These are phyloP conservation scores for Volucella bombylans DNA, from an alignment of 2,888 invertebrate genomes.

Conservation along the genomic window DNA sequence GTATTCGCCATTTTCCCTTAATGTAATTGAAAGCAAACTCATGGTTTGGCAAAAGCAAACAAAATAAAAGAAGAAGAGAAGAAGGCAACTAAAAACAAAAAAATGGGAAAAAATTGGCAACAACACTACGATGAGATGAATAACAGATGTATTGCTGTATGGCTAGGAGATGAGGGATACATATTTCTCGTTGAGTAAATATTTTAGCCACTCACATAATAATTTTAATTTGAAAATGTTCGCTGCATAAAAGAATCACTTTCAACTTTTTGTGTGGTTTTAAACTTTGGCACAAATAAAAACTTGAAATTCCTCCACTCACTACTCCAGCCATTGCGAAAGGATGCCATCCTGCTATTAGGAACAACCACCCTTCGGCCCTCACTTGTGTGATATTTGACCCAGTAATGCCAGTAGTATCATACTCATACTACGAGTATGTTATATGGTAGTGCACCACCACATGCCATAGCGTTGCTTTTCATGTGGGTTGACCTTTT, in stretches of 20 bases:
- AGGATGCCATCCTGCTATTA: background rate
- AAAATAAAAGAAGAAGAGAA: no score
- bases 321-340: background rate
- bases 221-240: slow-evolving; percentile 54
- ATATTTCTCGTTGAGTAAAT: slow-evolving; percentile 26
- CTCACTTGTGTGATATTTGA: slow-evolving; percentile 46
- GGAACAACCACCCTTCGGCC: background rate
- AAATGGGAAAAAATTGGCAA: no score
- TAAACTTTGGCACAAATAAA: slow-evolving; percentile 64
- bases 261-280: slow-evolving; percentile 54
- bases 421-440: no score
- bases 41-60: no score
- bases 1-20: no score
- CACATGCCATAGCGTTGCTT: slow-evolving; percentile 30
- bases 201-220: slow-evolving; percentile 52
- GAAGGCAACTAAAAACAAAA: no score
- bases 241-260: slow-evolving; percentile 34
- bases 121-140: no score
- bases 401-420: slow-evolving; percentile 47
- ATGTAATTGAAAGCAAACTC: no score
- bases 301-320: slow-evolving; percentile 1
- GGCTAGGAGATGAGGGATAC: no score
- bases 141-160: no score
- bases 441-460: slow-evolving; percentile 8
- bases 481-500: slow-evolving; percentile 58